Evolutionary conservation across 1,140 invertebrate genomes (phyloP).

Genomic region (Diplogasteroides magnus): DNA sequence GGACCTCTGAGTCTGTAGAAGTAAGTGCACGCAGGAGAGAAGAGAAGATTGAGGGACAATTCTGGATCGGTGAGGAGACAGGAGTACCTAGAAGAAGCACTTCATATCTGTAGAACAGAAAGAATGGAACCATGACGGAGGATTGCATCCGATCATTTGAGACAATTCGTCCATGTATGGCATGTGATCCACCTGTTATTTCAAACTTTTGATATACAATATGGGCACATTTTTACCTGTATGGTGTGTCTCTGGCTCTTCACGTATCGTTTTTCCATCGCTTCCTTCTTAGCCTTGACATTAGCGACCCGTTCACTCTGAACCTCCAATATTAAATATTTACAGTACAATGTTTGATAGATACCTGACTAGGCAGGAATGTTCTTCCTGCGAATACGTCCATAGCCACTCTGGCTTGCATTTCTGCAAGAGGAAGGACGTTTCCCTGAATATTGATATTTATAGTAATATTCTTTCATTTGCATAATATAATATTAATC

Average conservation of each 20-base stretch:
- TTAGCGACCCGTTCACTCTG: constrained; percentile 11
- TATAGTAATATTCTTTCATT: too few species aligned
- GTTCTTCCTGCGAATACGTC: constrained; percentile 27
- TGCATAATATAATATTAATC: constrained; percentile 58
- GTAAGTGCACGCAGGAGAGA: constrained; percentile 56
- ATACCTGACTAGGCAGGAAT: constrained; percentile 19
- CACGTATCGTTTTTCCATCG: constrained; percentile 35
- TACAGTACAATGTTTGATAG: neutral
- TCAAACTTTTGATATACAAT: neutral
- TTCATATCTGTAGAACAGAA: constrained; percentile 38
- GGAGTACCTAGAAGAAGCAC: neutral
- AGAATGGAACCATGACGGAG: constrained; percentile 33
- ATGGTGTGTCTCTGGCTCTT: constrained; percentile 37
- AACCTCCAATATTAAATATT: constrained; percentile 10
- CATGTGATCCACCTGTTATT: constrained; percentile 53
- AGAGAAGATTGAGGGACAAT: constrained; percentile 30
- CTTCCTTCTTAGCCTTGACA: constrained; percentile 8
- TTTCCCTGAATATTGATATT: constrained; percentile 20
- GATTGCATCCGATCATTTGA: constrained; percentile 53
- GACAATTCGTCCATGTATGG: constrained; percentile 58
- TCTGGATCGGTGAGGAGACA: constrained; percentile 7
- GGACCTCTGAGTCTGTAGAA: constrained; percentile 59
- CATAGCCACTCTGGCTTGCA: constrained; percentile 40
- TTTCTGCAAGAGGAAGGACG: constrained; percentile 39
- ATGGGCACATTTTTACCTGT: constrained; percentile 48